A percentile compares a stretch with the other conserved stretches of the same genome.
Conservation (phyloP, 1,140 invertebrate genomes). For the Nymphalis io region DNA sequence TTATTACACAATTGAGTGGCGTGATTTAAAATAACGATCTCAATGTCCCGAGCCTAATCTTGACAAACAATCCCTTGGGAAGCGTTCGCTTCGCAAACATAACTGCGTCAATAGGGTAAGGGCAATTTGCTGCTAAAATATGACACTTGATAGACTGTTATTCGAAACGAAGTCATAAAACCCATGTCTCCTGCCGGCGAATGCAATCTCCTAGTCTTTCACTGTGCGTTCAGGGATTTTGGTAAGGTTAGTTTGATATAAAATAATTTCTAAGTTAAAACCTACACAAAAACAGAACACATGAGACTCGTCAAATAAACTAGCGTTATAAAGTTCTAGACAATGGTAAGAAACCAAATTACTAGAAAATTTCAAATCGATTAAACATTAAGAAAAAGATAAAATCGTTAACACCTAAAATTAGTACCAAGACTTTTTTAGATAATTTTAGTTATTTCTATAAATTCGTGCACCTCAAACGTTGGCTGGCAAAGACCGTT, state of each 20-base stretch:
- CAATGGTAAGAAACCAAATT: too few species aligned
- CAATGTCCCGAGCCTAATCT: slow-evolving; percentile 25
- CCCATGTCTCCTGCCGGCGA: not conserved
- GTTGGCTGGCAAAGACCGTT: too few species aligned
- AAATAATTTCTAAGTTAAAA: too few species aligned
- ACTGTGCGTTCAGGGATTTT: not conserved
- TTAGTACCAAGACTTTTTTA: too few species aligned
- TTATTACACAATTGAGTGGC: slow-evolving; percentile 28
- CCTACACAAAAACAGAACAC: too few species aligned
- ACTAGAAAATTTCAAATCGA: too few species aligned
- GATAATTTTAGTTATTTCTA: too few species aligned
- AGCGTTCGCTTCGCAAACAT: slow-evolving; percentile 23
- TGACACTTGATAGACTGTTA: slow-evolving; percentile 38
- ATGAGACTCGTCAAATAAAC: too few species aligned
- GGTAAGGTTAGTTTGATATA: not conserved
- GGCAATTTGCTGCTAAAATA: slow-evolving; percentile 32
- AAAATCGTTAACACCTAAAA: too few species aligned
- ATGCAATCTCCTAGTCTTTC: not conserved
- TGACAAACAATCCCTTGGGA: slow-evolving; percentile 25
- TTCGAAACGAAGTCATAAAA: slow-evolving; percentile 25
- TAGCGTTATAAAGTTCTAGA: too few species aligned
- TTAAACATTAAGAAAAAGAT: too few species aligned
- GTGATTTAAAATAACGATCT: slow-evolving; percentile 31
- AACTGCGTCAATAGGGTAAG: slow-evolving; percentile 18
- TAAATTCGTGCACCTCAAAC: too few species aligned